Conservation (phyloP, 2,797 vertebrate genomes). For the Philypnodon macrostomus region DNA sequence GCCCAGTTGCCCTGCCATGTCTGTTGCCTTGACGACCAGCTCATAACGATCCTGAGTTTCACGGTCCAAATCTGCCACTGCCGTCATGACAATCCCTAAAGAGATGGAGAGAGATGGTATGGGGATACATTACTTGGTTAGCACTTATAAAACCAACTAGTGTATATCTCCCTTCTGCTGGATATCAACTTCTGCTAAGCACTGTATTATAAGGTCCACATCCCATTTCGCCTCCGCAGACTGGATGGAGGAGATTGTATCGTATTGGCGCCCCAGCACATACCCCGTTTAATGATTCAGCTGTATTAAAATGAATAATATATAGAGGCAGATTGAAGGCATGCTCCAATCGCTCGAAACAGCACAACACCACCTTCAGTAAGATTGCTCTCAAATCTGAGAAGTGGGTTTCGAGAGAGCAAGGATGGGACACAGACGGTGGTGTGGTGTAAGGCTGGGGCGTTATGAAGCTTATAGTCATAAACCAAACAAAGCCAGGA, state of each 20-base stretch:
- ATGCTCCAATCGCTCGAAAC: slow-evolving; percentile 33
- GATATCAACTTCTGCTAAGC: slow-evolving; percentile 40
- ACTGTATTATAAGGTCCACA: slow-evolving; percentile 36
- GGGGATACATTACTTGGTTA: slow-evolving; percentile 34
- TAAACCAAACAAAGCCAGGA: not conserved
- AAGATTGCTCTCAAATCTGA: slow-evolving; percentile 26
- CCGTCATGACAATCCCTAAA: slow-evolving; percentile 92
- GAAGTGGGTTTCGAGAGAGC: slow-evolving; percentile 41
- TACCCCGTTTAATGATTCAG: slow-evolving; percentile 51
- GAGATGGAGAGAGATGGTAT: slow-evolving; percentile 37
- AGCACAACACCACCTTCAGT: slow-evolving; percentile 34
- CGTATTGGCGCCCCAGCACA: slow-evolving; percentile 42
- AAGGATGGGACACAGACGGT: slow-evolving; percentile 14
- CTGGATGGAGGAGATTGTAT: slow-evolving; percentile 51
- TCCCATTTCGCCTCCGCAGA: slow-evolving; percentile 43
- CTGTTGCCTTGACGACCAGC: slow-evolving; percentile 95
- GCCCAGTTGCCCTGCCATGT: slow-evolving; percentile 98
- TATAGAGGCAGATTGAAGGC: slow-evolving; percentile 50
- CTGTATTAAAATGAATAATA: slow-evolving; percentile 68
- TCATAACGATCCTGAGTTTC: slow-evolving; percentile 96
- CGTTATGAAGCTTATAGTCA: slow-evolving; percentile 1
- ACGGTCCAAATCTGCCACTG: slow-evolving; percentile 92
- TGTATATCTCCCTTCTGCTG: slow-evolving; percentile 21
- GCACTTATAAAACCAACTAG: slow-evolving; percentile 24
- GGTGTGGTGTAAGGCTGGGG: slow-evolving; percentile 1